Percentiles rank a stretch among this genome's conserved stretches.
Conservation (phyloP, 2,888 invertebrate species). For the Dysmachus trigonus region DNA sequence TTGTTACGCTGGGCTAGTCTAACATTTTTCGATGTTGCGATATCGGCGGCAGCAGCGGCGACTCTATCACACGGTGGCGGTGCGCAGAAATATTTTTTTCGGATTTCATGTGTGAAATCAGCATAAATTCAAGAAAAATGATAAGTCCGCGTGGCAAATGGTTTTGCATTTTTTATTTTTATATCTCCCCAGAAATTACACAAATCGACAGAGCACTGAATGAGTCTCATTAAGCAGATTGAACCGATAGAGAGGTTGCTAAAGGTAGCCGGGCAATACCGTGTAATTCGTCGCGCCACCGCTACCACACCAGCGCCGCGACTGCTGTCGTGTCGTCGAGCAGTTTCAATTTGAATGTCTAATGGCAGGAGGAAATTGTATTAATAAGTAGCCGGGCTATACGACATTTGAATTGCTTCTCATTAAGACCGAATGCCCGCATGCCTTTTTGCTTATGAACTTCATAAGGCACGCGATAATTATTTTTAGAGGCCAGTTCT, state of each 20-base stretch:
- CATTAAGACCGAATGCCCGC: conserved; percentile 13
- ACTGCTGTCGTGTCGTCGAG: neutral
- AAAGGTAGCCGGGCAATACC: neutral
- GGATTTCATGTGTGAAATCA: conserved; percentile 4
- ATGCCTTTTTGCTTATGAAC: neutral
- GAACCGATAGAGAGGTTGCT: neutral
- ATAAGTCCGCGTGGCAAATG: conserved; percentile 4
- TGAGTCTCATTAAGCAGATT: conserved; percentile 29
- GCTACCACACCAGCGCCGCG: neutral
- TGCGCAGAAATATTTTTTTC: neutral
- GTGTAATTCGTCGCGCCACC: neutral
- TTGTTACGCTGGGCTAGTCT: neutral
- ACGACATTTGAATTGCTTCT: conserved; percentile 27
- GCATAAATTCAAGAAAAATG: conserved; percentile 30
- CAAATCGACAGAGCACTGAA: conserved; percentile 4
- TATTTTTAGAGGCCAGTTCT: conserved; percentile 12
- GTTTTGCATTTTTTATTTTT: neutral
- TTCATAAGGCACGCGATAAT: conserved; percentile 25
- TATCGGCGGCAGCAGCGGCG: neutral
- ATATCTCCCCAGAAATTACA: conserved; percentile 20
- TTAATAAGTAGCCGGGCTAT: conserved; percentile 6
- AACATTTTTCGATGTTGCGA: conserved; percentile 18
- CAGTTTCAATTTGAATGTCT: conserved; percentile 27
- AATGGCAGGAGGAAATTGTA: conserved; percentile 28
- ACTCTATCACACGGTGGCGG: neutral